A percentile compares a stretch with the other conserved stretches of the same genome.
phyloP scores from a whole-genome alignment of 1,140 invertebrate species.

The Drosophila kikkawai region DNA sequence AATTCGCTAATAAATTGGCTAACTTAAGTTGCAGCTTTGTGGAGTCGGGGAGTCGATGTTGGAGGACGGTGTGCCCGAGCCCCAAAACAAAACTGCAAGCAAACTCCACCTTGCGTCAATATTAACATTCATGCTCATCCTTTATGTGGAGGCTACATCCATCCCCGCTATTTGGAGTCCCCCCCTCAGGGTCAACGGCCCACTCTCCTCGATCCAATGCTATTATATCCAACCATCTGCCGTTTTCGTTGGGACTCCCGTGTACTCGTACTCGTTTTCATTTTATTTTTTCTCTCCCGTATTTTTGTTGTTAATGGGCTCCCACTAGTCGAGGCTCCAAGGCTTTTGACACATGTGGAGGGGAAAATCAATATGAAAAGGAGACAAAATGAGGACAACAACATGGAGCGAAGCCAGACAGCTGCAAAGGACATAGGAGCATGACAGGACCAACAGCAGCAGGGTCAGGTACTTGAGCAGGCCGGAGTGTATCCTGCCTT shows the following conservation, averaged over 20 bases:
- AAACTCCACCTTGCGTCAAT: conserved; percentile 74
- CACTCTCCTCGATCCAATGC: conserved; percentile 50
- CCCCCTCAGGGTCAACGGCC: conserved; percentile 66
- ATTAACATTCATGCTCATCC: conserved; percentile 78
- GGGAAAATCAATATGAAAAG: conserved; percentile 63
- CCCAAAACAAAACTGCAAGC: not conserved
- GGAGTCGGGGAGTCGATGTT: not conserved
- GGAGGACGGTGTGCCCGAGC: not conserved
- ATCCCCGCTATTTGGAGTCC: conserved; percentile 15
- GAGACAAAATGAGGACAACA: conserved; percentile 27
- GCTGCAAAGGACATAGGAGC: conserved; percentile 48
- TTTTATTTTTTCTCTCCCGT: conserved; percentile 9
- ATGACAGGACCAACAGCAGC: conserved; percentile 5
- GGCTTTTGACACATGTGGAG: conserved; percentile 25
- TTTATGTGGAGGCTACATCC: conserved; percentile 37
- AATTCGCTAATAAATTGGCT: conserved; percentile 76
- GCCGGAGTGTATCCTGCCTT: conserved; percentile 37
- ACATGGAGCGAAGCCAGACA: conserved; percentile 32
- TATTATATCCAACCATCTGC: conserved; percentile 77
- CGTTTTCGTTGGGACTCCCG: conserved; percentile 35
- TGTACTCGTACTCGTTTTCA: conserved; percentile 7
- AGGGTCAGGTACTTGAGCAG: conserved; percentile 55
- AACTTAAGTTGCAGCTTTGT: conserved; percentile 44
- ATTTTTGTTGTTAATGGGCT: conserved; percentile 37
- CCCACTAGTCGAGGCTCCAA: conserved; percentile 43